These are phyloP conservation scores for Ectemnius cavifrons DNA, from an alignment of 2,888 invertebrate species.

Conservation along the genomic window DNA sequence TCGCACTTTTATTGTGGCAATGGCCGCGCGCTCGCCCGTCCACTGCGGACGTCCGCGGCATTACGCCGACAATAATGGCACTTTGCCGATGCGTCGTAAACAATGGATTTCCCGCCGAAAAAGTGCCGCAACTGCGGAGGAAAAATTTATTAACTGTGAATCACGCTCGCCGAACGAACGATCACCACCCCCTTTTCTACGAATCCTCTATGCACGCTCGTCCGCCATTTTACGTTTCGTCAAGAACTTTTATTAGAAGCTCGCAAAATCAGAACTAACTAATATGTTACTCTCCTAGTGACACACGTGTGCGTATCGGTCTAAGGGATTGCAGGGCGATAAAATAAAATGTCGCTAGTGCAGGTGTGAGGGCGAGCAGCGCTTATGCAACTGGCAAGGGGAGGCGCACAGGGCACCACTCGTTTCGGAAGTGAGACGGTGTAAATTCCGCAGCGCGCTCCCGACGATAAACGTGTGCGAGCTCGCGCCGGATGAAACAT, in stretches of 20 bases:
- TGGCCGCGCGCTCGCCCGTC: too few relatives aligned
- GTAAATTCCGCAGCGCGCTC: slow-evolving; percentile 66
- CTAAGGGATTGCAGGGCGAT: slow-evolving; percentile 45
- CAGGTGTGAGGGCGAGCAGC: slow-evolving; percentile 7
- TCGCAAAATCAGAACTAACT: slow-evolving; percentile 68
- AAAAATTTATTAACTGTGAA: slow-evolving; percentile 74
- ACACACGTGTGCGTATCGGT: slow-evolving; percentile 8
- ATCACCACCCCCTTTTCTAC: too few relatives aligned
- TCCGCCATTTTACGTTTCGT: slow-evolving; percentile 63
- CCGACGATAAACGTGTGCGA: slow-evolving; percentile 61
- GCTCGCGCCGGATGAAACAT: slow-evolving; percentile 60
- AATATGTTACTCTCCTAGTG: slow-evolving; percentile 65
- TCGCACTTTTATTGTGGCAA: slow-evolving; percentile 30
- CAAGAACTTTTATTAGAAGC: slow-evolving; percentile 68
- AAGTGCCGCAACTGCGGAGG: slow-evolving; percentile 56
- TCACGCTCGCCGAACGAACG: slow-evolving; percentile 27
- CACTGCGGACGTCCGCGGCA: slow-evolving; percentile 17
- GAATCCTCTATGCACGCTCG: background rate
- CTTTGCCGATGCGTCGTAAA: slow-evolving; percentile 57
- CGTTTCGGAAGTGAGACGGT: slow-evolving; percentile 67
- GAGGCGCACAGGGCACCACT: slow-evolving; percentile 27
- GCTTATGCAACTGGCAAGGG: slow-evolving; percentile 58
- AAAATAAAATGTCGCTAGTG: slow-evolving; percentile 67
- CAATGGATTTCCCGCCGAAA: slow-evolving; percentile 56
- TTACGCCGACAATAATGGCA: slow-evolving; percentile 42